phyloP scores from a whole-genome alignment of 2,797 vertebrate species.

The Denticeps clupeoides region DNA sequence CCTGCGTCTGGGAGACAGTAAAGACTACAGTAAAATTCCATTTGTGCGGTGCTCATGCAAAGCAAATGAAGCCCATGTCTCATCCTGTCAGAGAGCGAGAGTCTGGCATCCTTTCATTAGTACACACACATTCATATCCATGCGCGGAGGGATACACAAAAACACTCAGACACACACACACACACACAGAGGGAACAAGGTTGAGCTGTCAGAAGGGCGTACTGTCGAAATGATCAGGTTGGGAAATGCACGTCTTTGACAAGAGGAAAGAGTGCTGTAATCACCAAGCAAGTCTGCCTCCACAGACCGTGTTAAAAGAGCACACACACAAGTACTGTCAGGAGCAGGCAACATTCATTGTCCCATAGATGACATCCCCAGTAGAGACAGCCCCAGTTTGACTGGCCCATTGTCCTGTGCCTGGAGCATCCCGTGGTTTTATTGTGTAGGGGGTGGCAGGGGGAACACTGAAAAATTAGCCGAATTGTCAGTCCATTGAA shows the following conservation, averaged over 20 bases:
- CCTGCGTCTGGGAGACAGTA: background rate
- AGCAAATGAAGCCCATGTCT: slow-evolving; percentile 58
- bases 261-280: slow-evolving; percentile 57
- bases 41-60: slow-evolving; percentile 57
- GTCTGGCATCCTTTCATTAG: slow-evolving; percentile 48
- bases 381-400: slow-evolving; percentile 37
- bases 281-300: slow-evolving; percentile 57
- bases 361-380: slow-evolving; percentile 46
- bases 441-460: slow-evolving; percentile 50
- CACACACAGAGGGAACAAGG: slow-evolving; percentile 20
- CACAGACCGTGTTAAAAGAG: slow-evolving; percentile 49
- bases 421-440: slow-evolving; percentile 54
- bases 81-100: slow-evolving; percentile 48
- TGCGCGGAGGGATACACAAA: background rate
- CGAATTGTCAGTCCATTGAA: slow-evolving; percentile 38
- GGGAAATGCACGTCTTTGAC: slow-evolving; percentile 58
- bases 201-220: slow-evolving; percentile 50
- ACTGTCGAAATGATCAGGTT: slow-evolving; percentile 61
- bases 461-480: slow-evolving; percentile 40
- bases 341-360: slow-evolving; percentile 31
- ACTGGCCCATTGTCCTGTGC: slow-evolving; percentile 42
- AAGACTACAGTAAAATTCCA: slow-evolving; percentile 23
- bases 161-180: background rate
- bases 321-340: slow-evolving; percentile 42
- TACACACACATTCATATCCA: background rate